Evolutionary conservation across 2,888 invertebrate genomes (phyloP), one percentile per base, ranked within the genome.

Genomic region (Xylophagus ater): DNA sequence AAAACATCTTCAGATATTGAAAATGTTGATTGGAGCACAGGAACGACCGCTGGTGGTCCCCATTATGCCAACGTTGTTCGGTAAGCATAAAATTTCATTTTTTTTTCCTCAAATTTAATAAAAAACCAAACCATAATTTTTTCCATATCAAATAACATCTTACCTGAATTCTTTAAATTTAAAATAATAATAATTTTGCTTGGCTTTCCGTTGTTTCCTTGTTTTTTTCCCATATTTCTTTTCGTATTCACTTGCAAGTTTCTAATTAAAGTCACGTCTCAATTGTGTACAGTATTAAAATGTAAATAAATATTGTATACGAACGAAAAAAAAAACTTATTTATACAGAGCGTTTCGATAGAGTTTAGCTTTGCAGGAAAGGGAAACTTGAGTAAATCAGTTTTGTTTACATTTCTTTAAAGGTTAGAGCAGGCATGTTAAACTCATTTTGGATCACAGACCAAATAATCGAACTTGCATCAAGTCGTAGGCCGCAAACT

Each of bases 1-100:
- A 77, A 77, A 63, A 72, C 74, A 56, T 72, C 74, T 44, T 75
- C 74, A 54, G 77, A 77, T 58, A 74, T 74, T 50, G 76, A 77
- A 56, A 73, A 75, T 60, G 76, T 75, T 65, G 75, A 75, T 62
- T 75, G 75, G 74, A 65, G 61, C 49, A 59, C 62, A 45, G 60
- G 62, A 37, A 57, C 58, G 17, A 59, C 57, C 37, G 57, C 63
- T 26, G 60, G 60, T 32, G 60, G 62, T 30, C 59, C 62, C 38
- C 59, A 62, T 43, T 61, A 62, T 43, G 53, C 61, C 41, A 62
- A 60, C 51, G 26, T 26, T 9, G 26, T 26, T 6, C 26, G 26
- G 26, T 26, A 26, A 26, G 26, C 13, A 13, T 23, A 6, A 10
- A 23, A 8, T 9, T 9, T 9, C 7, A 23, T 23, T 23, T 26